Evolutionary conservation across 2,888 invertebrate species (phyloP).

Genomic region (Podabrus alpinus): DNA sequence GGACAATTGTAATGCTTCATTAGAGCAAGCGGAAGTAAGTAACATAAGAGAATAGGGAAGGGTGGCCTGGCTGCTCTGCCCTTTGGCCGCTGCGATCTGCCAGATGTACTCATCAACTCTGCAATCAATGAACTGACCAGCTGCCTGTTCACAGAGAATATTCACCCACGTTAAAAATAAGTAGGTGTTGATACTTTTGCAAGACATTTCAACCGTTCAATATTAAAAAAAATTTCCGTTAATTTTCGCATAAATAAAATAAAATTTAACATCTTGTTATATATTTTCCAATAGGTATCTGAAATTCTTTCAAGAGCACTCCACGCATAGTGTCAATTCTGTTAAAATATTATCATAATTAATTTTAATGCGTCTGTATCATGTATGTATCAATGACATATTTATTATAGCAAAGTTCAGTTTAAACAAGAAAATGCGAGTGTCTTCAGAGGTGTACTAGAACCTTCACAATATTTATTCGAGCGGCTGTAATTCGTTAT

Average conservation of each 20-base stretch:
- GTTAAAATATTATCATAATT: slow-evolving; percentile 54
- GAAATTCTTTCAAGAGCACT: not conserved
- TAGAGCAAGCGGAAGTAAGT: slow-evolving; percentile 38
- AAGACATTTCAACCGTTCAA: slow-evolving; percentile 6
- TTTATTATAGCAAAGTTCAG: slow-evolving; percentile 46
- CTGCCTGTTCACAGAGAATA: slow-evolving; percentile 42
- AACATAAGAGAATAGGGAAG: slow-evolving; percentile 39
- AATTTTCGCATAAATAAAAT: slow-evolving; percentile 18
- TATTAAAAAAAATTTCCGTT: slow-evolving; percentile 36
- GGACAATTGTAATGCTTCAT: slow-evolving; percentile 41
- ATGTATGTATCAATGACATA: slow-evolving; percentile 52
- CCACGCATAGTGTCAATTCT: slow-evolving; percentile 37
- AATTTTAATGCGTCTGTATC: slow-evolving; percentile 53
- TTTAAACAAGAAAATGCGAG: slow-evolving; percentile 1
- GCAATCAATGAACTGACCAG: slow-evolving; percentile 51
- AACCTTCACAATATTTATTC: slow-evolving; percentile 20
- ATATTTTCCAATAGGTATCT: slow-evolving; percentile 33
- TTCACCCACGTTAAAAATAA: slow-evolving; percentile 21
- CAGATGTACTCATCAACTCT: slow-evolving; percentile 51
- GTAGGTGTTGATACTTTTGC: slow-evolving; percentile 8
- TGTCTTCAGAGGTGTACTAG: not conserved
- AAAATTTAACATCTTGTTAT: too few species aligned
- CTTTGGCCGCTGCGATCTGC: slow-evolving; percentile 49
- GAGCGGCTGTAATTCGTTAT: slow-evolving; percentile 33
- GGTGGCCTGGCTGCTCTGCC: slow-evolving; percentile 39